Conservation (phyloP, 1,140 invertebrate species). For the Rhyacophila brunnea region DNA sequence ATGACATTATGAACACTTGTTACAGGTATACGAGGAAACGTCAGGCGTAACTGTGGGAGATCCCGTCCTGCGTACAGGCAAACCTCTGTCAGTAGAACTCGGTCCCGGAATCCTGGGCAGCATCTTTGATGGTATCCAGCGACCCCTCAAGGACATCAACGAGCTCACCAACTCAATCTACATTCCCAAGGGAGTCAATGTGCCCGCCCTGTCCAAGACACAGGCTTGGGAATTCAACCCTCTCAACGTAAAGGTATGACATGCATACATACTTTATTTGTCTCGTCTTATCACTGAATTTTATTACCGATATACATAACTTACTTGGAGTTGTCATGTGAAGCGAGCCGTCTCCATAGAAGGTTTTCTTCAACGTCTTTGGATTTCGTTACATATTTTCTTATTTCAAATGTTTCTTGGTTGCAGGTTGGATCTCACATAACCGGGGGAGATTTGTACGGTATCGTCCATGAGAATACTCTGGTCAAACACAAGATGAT, state of each 20-base stretch:
- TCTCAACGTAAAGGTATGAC: constrained; percentile 73
- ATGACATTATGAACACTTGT: no score
- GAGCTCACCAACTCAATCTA: constrained; percentile 95
- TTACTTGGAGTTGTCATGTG: no score
- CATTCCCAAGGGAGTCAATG: constrained; percentile 98
- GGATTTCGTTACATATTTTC: no score
- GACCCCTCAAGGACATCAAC: constrained; percentile 95
- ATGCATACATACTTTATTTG: no score
- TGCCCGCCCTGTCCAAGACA: constrained; percentile 82
- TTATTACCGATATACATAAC: no score
- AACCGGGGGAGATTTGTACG: constrained; percentile 97
- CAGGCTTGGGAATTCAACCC: constrained; percentile 93
- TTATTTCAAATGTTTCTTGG: not conserved
- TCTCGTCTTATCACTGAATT: no score
- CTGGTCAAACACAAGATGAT: constrained; percentile 97
- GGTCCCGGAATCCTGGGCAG: constrained; percentile 99
- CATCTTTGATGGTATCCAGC: constrained; percentile 99
- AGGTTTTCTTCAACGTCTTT: no score
- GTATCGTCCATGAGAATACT: constrained; percentile 94
- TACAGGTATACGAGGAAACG: constrained; percentile 96
- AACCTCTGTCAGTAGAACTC: constrained; percentile 96
- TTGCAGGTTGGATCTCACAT: constrained; percentile 87
- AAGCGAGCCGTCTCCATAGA: no score
- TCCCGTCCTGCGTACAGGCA: constrained; percentile 96
- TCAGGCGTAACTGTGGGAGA: constrained; percentile 99